These are phyloP conservation scores for Chironomus striatipennis DNA, from an alignment of 1,140 invertebrate species.

Conservation along the genomic window DNA sequence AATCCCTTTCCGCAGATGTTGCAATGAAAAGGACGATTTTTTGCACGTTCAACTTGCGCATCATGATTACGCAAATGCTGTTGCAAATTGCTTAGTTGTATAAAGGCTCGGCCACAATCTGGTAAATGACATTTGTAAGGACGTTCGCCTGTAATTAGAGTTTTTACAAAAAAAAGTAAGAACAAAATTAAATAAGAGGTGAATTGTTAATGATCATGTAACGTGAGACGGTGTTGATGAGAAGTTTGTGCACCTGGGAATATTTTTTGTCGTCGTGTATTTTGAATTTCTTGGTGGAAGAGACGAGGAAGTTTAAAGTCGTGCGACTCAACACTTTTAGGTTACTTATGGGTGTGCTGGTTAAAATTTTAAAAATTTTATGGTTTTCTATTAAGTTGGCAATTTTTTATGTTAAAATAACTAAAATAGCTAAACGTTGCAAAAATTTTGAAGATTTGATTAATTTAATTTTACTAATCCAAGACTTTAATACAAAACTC, in stretches of 20 bases:
- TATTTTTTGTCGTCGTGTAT: neutral
- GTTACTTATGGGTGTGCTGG: too few species aligned
- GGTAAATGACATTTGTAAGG: slow-evolving; percentile 95
- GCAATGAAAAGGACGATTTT: slow-evolving; percentile 91
- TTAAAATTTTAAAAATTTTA: too few species aligned
- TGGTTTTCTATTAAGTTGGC: too few species aligned
- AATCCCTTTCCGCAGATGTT: slow-evolving; percentile 95
- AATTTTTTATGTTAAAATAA: too few species aligned
- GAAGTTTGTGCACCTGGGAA: neutral
- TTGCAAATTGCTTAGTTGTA: slow-evolving; percentile 93
- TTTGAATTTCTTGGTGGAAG: too few species aligned
- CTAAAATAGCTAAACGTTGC: too few species aligned
- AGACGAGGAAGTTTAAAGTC: too few species aligned
- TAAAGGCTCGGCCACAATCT: slow-evolving; percentile 92
- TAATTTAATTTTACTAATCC: too few species aligned
- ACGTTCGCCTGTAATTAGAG: slow-evolving; percentile 72
- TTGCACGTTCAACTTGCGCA: slow-evolving; percentile 87
- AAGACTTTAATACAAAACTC: too few species aligned
- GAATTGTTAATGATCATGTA: slow-evolving; percentile 31
- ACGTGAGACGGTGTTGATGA: slow-evolving; percentile 27
- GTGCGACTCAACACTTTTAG: too few species aligned
- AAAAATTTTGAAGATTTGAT: too few species aligned
- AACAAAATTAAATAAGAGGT: slow-evolving; percentile 31
- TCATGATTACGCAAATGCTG: slow-evolving; percentile 95
- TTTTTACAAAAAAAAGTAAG: slow-evolving; percentile 30